Conservation (phyloP, 1,140 invertebrate species). For the Lepidotrigona ventralis region DNA sequence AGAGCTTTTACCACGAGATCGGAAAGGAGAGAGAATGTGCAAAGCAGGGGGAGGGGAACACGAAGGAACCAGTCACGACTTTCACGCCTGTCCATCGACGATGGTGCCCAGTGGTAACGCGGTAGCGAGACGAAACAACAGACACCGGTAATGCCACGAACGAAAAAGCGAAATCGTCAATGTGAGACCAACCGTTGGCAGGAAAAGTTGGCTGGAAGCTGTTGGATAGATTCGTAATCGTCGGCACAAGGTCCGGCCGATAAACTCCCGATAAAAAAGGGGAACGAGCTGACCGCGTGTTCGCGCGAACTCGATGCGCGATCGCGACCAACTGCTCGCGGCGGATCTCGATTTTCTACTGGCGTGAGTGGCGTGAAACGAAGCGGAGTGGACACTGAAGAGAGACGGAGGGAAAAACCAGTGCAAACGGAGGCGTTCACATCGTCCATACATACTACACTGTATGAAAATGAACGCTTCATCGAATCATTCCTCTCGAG, state of each 20-base stretch:
- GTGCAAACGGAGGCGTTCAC: slow-evolving; percentile 14
- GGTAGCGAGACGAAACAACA: not conserved
- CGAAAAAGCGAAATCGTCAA: not conserved
- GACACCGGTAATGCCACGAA: not conserved
- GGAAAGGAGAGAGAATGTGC: not conserved
- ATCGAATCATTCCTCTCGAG: not conserved
- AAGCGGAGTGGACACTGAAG: not conserved
- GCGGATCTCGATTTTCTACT: slow-evolving; percentile 34
- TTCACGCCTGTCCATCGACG: not conserved
- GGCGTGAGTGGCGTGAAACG: not conserved
- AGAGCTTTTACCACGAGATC: not conserved
- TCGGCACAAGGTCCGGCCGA: not conserved
- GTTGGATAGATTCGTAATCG: not conserved
- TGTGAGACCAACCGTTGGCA: not conserved
- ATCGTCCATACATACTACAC: not conserved
- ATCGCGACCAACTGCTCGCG: not conserved
- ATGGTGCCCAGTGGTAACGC: not conserved
- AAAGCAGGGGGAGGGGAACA: not conserved
- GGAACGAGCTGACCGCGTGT: not conserved
- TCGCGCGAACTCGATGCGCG: not conserved
- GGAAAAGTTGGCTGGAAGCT: too few species aligned
- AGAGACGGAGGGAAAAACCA: slow-evolving; percentile 7
- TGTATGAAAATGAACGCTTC: slow-evolving; percentile 2
- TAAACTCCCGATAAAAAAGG: slow-evolving; percentile 8
- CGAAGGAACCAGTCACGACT: not conserved